phyloP scores from a whole-genome alignment of 1,140 invertebrate genomes.

The Aleiodes sp. region DNA sequence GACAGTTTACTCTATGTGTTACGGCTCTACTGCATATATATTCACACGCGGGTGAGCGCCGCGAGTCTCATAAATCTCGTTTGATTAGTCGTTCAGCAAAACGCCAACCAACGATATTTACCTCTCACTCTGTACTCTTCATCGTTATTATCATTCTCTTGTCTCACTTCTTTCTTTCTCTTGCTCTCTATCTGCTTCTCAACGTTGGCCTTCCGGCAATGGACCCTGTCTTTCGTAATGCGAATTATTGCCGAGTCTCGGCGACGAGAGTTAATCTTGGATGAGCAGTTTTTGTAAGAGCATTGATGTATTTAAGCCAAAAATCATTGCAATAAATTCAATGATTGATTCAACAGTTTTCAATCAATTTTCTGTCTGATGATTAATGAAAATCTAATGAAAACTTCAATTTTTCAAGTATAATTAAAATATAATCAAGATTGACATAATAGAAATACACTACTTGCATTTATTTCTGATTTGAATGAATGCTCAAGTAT shows the following conservation, averaged over 20 bases:
- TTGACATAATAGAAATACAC: no score
- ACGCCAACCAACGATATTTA: background rate
- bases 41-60: background rate
- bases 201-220: background rate
- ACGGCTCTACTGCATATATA: background rate
- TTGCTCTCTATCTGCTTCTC: no score
- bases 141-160: no score
- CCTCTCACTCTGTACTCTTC: no score
- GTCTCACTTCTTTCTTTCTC: no score
- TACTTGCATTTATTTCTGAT: no score
- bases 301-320: background rate
- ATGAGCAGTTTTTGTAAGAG: background rate
- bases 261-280: slow-evolving; percentile 27
- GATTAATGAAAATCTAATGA: no score
- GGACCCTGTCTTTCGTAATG: slow-evolving; percentile 1
- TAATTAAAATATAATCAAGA: no score
- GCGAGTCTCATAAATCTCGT: background rate
- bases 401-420: no score
- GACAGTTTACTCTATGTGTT: background rate
- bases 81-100: background rate
- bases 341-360: background rate
- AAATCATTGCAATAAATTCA: slow-evolving; percentile 1
- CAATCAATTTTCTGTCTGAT: no score
- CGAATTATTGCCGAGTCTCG: slow-evolving; percentile 15
- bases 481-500: no score